A percentile compares a stretch with the other conserved stretches of the same genome.
phyloP scores from a whole-genome alignment of 1,140 invertebrate genomes.

The Triops longicaudatus region DNA sequence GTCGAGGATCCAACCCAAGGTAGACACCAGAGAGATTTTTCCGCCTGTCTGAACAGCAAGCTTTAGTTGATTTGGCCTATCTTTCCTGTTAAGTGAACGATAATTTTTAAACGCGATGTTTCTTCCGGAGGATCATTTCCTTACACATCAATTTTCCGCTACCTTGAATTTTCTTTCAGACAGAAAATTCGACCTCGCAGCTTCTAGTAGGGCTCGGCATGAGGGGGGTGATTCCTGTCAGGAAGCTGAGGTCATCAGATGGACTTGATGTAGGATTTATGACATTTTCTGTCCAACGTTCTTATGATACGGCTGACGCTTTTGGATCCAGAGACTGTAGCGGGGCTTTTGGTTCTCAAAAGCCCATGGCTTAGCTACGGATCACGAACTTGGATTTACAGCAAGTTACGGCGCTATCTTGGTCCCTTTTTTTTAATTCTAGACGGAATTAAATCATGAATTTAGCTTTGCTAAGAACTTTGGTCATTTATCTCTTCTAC shows the following conservation, averaged over 20 bases:
- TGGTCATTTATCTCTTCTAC: neutral
- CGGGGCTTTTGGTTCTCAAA: neutral
- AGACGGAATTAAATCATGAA: neutral
- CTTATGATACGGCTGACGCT: constrained; percentile 8
- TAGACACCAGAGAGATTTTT: neutral
- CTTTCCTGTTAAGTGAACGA: neutral
- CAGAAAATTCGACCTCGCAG: too few species aligned
- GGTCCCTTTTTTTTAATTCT: neutral
- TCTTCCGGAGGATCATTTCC: neutral
- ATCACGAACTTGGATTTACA: neutral
- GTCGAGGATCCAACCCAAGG: too few species aligned
- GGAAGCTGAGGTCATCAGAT: neutral
- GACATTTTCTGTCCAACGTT: neutral
- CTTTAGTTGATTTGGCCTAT: neutral
- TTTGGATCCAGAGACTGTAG: neutral
- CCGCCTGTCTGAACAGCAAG: neutral
- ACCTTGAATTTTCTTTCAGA: too few species aligned
- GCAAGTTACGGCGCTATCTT: neutral
- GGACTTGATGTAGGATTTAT: neutral
- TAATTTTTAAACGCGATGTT: neutral
- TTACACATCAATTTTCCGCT: too few species aligned
- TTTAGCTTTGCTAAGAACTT: neutral
- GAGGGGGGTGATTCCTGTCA: neutral
- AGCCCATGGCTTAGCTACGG: neutral
- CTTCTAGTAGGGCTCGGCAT: too few species aligned